Base-by-base conservation (phyloP, 2,113 vertebrate genomes). In the Fregetta grallaria region DNA sequence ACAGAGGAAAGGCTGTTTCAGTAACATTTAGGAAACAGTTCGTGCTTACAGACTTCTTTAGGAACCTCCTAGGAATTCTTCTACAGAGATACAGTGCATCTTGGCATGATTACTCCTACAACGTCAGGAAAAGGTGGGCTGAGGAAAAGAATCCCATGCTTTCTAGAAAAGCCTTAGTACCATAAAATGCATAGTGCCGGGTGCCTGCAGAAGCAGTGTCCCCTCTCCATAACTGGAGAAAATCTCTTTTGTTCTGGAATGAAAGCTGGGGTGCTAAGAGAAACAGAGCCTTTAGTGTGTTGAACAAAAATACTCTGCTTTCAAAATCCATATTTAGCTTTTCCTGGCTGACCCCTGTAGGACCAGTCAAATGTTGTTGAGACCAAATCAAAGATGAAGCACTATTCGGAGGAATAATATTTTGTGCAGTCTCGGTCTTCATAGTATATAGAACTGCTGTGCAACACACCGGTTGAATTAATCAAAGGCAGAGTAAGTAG, bases 91-190 rank as follows among this genome's bases (percentile, higher is more conserved):
- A 47, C 3, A 44, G 23, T 49, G 10, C 7, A 20, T 32, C 22
- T 67, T 63, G 56, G 13, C 15, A 50, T 9, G 32, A 27, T 53
- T 91, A 34, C 15, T 50, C 13, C 47, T 83, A 26, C 25, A 63
- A 9, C 1, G 4, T 91, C 44, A 86, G 22, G 40, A 86, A 86
- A 34, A 81, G 67, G 7, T 16, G 71, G 30, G 4, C 19, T 42
- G 9, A 56, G 22, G 7, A 76, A 86, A 61, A 61, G 4, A 3
- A 21, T 49, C 12, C 1, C 1, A 1, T 36, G 4, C 2, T 65
- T 89, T 59, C 21, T 68, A 63, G n/a, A 72, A 89, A 74, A 84
- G 1, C 15, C 29, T 83, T 52, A 25, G 25, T 76, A 72, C 29
- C 7, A 10, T 27, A 50, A 55, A 86, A 53, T 47, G 1, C 15